Conservation (phyloP, 1,140 invertebrate genomes). For the Sarcophaga peregrina region DNA sequence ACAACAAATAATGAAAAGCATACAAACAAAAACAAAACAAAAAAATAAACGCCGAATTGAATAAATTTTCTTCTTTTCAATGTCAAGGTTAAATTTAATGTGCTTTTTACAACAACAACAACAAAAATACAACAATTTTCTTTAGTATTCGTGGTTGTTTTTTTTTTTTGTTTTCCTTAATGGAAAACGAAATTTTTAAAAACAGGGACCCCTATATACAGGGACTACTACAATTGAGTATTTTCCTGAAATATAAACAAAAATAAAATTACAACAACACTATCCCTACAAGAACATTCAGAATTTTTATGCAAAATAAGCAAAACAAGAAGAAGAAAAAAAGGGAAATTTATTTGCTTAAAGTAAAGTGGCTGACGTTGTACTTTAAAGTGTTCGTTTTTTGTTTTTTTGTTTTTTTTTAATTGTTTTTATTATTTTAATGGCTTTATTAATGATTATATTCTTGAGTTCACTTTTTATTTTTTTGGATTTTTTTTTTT, state of each 20-base stretch:
- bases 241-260: no score
- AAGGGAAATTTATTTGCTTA: no score
- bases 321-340: no score
- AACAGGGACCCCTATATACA: background rate
- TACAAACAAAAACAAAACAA: no score
- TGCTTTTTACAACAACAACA: background rate
- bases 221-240: background rate
- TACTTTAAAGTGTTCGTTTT: background rate
- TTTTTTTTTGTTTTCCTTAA: background rate
- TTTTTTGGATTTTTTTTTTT: background rate
- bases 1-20: no score
- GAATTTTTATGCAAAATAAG: no score
- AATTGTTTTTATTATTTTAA: background rate
- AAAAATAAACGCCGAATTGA: no score
- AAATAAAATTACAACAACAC: no score
- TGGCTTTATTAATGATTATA: background rate
- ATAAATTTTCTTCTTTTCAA: background rate
- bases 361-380: background rate
- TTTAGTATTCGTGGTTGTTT: background rate
- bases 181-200: background rate
- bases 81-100: conserved; percentile 11
- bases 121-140: background rate
- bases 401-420: background rate
- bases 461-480: background rate
- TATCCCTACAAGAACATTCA: no score